phyloP scores from a whole-genome alignment of 2,797 vertebrate species.

The Macrochelys suwanniensis region DNA sequence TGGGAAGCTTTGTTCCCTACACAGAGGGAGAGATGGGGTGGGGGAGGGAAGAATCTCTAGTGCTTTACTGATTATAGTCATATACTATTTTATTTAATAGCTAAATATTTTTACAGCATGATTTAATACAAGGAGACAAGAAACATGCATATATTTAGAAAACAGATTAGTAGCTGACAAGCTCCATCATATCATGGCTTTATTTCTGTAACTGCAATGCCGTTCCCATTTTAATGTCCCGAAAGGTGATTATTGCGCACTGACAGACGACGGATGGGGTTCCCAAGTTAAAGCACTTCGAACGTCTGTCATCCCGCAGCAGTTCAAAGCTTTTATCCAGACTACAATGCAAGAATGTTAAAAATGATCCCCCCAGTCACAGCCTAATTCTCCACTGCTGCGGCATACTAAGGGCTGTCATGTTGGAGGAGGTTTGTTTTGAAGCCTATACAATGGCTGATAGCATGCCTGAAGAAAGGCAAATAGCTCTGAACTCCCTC shows the following conservation, averaged over 20 bases:
- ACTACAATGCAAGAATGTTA: slow-evolving; percentile 1
- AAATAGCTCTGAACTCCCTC: not conserved
- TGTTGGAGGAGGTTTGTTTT: slow-evolving; percentile 37
- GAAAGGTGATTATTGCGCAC: slow-evolving; percentile 13
- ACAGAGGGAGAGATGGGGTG: not conserved
- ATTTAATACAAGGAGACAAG: slow-evolving; percentile 68
- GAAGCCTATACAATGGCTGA: slow-evolving; percentile 33
- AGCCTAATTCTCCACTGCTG: slow-evolving; percentile 14
- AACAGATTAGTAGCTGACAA: slow-evolving; percentile 70
- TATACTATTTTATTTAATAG: slow-evolving; percentile 41
- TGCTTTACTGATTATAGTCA: not conserved
- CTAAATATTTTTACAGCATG: slow-evolving; percentile 26
- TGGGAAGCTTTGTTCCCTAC: not conserved
- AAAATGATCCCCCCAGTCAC: not conserved
- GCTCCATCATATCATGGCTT: not conserved
- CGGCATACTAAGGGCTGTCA: slow-evolving; percentile 51
- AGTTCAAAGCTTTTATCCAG: not conserved
- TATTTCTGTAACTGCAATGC: not conserved
- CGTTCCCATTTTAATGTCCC: not conserved
- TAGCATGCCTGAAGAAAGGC: slow-evolving; percentile 52
- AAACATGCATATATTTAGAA: slow-evolving; percentile 56
- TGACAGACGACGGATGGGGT: not conserved
- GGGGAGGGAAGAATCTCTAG: slow-evolving; percentile 1
- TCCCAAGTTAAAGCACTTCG: not conserved
- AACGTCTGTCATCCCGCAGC: not conserved